Percentiles rank a stretch among this genome's conserved stretches.
phyloP scores from a whole-genome alignment of 2,888 invertebrate species.

The Rotaria magnacalcarata region DNA sequence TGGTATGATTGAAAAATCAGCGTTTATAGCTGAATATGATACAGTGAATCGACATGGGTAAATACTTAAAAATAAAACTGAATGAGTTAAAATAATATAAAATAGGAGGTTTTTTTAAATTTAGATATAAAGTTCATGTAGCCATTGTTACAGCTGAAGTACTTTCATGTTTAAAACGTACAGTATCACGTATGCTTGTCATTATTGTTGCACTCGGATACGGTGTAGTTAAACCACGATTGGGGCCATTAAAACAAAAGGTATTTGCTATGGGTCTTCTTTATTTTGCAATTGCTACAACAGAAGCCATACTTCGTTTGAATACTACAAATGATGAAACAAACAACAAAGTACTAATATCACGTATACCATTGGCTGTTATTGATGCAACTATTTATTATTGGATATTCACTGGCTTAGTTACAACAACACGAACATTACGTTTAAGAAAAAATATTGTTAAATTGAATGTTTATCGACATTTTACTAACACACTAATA shows the following conservation, averaged over 20 bases:
- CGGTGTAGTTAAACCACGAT: constrained; percentile 85
- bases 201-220: constrained; percentile 89
- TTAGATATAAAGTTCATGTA: constrained; percentile 17
- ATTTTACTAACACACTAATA: constrained; percentile 87
- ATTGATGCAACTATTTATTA: constrained; percentile 75
- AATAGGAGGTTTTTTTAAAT: neutral
- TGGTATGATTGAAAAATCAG: constrained; percentile 70
- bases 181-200: constrained; percentile 83
- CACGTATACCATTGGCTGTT: constrained; percentile 78
- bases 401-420: constrained; percentile 76
- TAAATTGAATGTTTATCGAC: constrained; percentile 79
- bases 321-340: constrained; percentile 60
- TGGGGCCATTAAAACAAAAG: constrained; percentile 80
- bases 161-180: constrained; percentile 82
- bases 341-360: constrained; percentile 67
- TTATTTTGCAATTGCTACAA: constrained; percentile 78
- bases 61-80: constrained; percentile 46
- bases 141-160: constrained; percentile 81
- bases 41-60: constrained; percentile 69
- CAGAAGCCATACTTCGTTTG: constrained; percentile 78
- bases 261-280: constrained; percentile 77
- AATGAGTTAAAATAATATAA: neutral
- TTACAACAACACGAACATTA: constrained; percentile 81
- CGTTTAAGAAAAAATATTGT: constrained; percentile 81
- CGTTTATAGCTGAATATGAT: constrained; percentile 82